Conservation (phyloP, 2,888 invertebrate species). For the Dryobotodes eremita region DNA sequence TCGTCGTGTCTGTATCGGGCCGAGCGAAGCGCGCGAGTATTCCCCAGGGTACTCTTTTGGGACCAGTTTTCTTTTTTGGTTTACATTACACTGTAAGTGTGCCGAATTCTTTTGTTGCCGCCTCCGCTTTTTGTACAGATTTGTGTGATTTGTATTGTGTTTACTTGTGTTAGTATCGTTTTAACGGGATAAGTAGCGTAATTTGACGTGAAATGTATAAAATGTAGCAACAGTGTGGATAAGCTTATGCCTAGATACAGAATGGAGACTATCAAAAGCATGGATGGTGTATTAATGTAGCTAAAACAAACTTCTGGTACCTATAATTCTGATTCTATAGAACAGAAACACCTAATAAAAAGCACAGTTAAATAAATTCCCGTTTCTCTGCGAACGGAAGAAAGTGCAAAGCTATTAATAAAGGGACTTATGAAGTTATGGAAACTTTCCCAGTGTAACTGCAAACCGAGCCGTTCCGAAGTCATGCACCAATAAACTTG, state of each 20-base stretch:
- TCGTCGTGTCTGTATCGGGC: conserved; percentile 90
- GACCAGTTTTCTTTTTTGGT: conserved; percentile 90
- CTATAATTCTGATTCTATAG: conserved; percentile 16
- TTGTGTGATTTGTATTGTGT: conserved; percentile 84
- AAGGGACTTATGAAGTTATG: conserved; percentile 87
- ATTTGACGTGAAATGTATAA: conserved; percentile 57
- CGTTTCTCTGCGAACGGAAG: conserved; percentile 71
- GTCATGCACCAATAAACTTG: conserved; percentile 88
- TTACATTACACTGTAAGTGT: conserved; percentile 90
- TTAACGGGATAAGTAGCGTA: conserved; percentile 62
- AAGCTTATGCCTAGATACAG: not conserved
- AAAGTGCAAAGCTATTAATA: conserved; percentile 87
- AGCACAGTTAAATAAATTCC: conserved; percentile 60
- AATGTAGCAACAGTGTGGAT: conserved; percentile 15
- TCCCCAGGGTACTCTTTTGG: conserved; percentile 89
- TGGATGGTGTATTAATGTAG: not conserved
- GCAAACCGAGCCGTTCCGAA: conserved; percentile 82
- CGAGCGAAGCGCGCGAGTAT: conserved; percentile 85
- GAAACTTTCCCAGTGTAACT: conserved; percentile 84
- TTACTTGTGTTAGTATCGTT: conserved; percentile 75
- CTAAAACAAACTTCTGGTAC: conserved; percentile 7
- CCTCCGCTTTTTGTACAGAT: conserved; percentile 85
- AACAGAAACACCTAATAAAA: conserved; percentile 52
- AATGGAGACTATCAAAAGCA: not conserved
- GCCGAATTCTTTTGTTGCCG: conserved; percentile 89